Conservation (phyloP, 2,797 vertebrate genomes). For the Heteromormyrus szaboi region DNA sequence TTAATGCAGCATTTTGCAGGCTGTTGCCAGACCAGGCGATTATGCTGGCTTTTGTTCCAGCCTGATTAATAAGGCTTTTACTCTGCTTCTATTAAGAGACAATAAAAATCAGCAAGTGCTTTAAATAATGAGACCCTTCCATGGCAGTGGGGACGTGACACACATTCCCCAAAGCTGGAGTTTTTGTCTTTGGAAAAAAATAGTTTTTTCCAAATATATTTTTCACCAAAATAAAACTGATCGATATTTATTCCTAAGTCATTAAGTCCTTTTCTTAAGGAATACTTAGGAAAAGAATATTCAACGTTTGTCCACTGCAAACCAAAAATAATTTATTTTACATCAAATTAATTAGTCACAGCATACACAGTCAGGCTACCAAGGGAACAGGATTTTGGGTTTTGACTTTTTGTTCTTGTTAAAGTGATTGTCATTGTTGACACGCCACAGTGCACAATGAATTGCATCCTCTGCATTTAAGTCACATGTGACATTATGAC, state of each 20-base stretch:
- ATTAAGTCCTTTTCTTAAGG: background rate
- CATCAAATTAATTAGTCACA: background rate
- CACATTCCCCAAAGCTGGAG: background rate
- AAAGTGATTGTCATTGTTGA: background rate
- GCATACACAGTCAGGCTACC: background rate
- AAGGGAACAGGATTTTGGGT: background rate
- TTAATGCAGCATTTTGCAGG: background rate
- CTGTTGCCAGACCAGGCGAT: background rate
- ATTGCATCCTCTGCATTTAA: background rate
- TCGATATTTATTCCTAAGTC: background rate
- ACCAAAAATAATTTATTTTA: background rate
- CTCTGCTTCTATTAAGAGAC: background rate
- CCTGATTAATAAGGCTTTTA: background rate
- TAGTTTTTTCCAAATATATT: background rate
- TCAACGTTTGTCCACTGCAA: background rate
- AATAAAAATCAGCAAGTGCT: background rate
- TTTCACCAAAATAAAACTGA: background rate
- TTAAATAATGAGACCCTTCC: background rate
- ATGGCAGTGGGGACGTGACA: background rate
- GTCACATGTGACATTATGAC: background rate
- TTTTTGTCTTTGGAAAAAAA: background rate
- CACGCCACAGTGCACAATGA: background rate
- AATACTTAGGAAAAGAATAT: background rate
- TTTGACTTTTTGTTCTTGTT: background rate
- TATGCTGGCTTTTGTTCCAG: background rate